Conservation (phyloP, 2,888 invertebrate genomes). For the Drosophila atroscutellata region DNA sequence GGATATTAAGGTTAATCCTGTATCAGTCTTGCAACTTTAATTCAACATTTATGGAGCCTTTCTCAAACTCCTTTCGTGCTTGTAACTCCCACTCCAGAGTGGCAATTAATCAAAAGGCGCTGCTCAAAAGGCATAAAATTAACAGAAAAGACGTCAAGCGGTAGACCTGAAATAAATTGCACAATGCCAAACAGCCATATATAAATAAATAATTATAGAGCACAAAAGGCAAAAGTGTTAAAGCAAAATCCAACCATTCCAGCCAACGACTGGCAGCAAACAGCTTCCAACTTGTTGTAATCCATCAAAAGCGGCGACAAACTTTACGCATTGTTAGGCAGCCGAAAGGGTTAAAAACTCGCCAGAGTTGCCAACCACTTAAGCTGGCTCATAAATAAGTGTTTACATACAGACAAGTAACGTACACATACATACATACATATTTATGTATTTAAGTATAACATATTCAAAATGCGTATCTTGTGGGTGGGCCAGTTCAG, state of each 20-base stretch:
- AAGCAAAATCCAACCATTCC: slow-evolving; percentile 45
- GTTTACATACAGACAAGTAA: slow-evolving; percentile 3
- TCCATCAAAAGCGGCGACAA: slow-evolving; percentile 79
- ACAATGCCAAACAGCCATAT: slow-evolving; percentile 60
- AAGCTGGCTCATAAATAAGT: slow-evolving; percentile 27
- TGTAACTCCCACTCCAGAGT: not conserved
- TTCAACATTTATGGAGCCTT: not conserved
- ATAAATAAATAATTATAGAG: slow-evolving; percentile 68
- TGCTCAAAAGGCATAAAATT: slow-evolving; percentile 69
- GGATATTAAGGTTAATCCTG: not conserved
- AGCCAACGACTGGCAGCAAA: slow-evolving; percentile 9
- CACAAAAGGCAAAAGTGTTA: slow-evolving; percentile 71
- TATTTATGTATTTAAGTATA: slow-evolving; percentile 18
- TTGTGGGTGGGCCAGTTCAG: slow-evolving; percentile 70
- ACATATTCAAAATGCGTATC: slow-evolving; percentile 47
- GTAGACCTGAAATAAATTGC: slow-evolving; percentile 73
- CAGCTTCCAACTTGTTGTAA: slow-evolving; percentile 57
- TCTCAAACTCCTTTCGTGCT: not conserved
- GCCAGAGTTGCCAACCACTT: slow-evolving; percentile 45
- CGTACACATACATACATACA: slow-evolving; percentile 3
- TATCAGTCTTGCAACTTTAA: slow-evolving; percentile 1
- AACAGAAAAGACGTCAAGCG: slow-evolving; percentile 60
- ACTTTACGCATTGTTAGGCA: slow-evolving; percentile 79
- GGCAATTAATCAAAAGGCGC: slow-evolving; percentile 74
- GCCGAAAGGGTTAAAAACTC: slow-evolving; percentile 51